These are phyloP conservation scores for Psittacula derbiana DNA, from an alignment of 2,797 vertebrate genomes.

Conservation along the genomic window DNA sequence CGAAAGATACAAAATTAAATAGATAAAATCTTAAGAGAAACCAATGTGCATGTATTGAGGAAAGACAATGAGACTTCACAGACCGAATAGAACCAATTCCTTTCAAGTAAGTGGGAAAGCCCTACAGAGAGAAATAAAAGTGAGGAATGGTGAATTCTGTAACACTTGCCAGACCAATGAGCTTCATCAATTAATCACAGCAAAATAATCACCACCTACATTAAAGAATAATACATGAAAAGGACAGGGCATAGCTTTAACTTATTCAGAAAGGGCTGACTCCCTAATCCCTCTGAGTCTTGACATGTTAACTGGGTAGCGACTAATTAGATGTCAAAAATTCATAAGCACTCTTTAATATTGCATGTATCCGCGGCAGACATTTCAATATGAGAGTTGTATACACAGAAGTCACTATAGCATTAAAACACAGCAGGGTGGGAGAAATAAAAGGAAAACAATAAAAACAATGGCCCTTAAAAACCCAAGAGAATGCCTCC, in stretches of 20 bases:
- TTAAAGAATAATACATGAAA: conserved; percentile 95
- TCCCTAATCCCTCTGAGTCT: conserved; percentile 89
- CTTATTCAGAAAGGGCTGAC: conserved; percentile 91
- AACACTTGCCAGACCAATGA: conserved; percentile 84
- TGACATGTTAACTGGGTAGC: conserved; percentile 97
- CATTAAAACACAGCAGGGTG: conserved; percentile 85
- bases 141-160: conserved; percentile 74
- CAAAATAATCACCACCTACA: conserved; percentile 94
- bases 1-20: conserved; percentile 6
- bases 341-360: conserved; percentile 99
- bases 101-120: conserved; percentile 56
- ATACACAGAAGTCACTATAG: conserved; percentile 92
- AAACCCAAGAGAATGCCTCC: conserved; percentile 86
- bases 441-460: conserved; percentile 83
- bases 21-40: conserved; percentile 25
- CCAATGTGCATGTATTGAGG: not conserved
- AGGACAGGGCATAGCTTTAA: conserved; percentile 86
- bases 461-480: conserved; percentile 91
- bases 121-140: conserved; percentile 73
- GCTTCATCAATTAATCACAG: conserved; percentile 97
- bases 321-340: conserved; percentile 99
- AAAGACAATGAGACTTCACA: conserved; percentile 28
- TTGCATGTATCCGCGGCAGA: conserved; percentile 98
- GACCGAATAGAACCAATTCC: conserved; percentile 49
- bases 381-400: conserved; percentile 97